Conservation (phyloP, 30 jellyfish, hydroid and myxozoan genomes). For the Cassiopea andromeda region DNA sequence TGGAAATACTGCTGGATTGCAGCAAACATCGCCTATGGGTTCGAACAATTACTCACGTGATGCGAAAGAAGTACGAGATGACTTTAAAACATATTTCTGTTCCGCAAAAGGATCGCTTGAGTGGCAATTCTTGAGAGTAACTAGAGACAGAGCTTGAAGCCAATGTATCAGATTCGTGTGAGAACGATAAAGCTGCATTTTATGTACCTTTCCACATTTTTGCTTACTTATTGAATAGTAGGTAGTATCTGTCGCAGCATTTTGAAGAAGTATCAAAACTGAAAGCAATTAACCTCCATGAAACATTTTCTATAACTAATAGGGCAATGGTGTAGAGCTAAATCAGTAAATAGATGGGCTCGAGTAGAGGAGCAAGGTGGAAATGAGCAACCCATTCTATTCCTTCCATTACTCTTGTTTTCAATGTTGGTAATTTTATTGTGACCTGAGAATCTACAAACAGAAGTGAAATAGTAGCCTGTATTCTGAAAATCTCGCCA, state of each 20-base stretch:
- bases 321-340: too few species aligned
- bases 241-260: constrained; percentile 3
- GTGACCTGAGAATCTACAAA: not conserved
- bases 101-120: constrained; percentile 19
- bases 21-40: constrained; percentile 11
- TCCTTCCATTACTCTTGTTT: not conserved
- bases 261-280: not conserved
- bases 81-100: constrained; percentile 21
- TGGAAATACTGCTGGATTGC: constrained; percentile 15
- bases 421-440: not conserved
- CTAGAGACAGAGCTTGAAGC: constrained; percentile 1
- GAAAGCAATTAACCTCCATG: not conserved
- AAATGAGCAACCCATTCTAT: not conserved
- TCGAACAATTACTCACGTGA: constrained; percentile 39
- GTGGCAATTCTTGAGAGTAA: constrained; percentile 33
- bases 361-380: not conserved
- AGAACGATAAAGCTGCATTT: not conserved
- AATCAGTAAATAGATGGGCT: constrained; percentile 3
- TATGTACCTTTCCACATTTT: not conserved
- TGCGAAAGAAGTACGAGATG: constrained; percentile 36
- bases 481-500: not conserved
- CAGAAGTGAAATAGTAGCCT: not conserved
- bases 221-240: too few species aligned
- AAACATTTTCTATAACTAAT: too few species aligned
- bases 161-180: not conserved